These are phyloP conservation scores for Caligus rogercresseyi DNA, from an alignment of 1,140 invertebrate species.

Conservation along the genomic window DNA sequence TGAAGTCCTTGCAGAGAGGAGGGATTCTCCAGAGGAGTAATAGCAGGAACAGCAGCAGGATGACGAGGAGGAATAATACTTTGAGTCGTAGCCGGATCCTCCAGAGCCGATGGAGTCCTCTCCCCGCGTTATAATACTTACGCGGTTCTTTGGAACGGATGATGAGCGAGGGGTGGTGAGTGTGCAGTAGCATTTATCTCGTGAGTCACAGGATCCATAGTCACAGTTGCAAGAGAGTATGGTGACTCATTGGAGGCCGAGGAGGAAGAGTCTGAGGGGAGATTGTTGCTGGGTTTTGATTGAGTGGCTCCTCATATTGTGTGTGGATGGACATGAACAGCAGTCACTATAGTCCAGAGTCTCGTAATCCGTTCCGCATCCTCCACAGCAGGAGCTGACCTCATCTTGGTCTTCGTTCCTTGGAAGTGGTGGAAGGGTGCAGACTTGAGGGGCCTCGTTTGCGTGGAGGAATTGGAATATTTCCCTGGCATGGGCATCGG, in stretches of 20 bases:
- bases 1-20: too few relatives aligned
- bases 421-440: not conserved
- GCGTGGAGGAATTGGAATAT: not conserved
- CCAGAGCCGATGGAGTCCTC: not conserved
- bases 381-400: not conserved
- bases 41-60: not conserved
- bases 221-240: not conserved
- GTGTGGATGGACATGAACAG: not conserved
- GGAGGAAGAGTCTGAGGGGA: not conserved
- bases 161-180: not conserved
- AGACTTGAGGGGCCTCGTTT: not conserved
- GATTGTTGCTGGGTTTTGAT: too few relatives aligned
- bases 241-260: not conserved
- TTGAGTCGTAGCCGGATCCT: not conserved
- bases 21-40: not conserved
- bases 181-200: not conserved
- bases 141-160: not conserved
- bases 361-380: not conserved
- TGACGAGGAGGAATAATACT: not conserved
- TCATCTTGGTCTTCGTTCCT: not conserved
- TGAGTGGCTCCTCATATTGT: too few relatives aligned
- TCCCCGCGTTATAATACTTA: too few relatives aligned
- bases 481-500: not conserved
- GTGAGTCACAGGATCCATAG: not conserved
- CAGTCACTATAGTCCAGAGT: not conserved